Conservation (phyloP, 2,888 invertebrate genomes). For the Spisula solida region DNA sequence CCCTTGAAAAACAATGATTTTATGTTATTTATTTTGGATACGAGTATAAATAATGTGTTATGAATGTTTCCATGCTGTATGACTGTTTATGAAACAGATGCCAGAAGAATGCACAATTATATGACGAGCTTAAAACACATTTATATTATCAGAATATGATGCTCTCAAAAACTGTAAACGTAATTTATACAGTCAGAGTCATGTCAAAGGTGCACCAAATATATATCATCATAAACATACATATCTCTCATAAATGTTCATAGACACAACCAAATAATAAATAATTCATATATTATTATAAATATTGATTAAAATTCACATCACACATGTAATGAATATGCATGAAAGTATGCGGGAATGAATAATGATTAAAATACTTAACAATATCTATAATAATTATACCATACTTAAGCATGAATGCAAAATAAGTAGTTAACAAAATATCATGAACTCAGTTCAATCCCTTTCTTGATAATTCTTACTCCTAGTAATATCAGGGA, state of each 20-base stretch:
- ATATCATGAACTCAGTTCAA: constrained; percentile 18
- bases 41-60: no score
- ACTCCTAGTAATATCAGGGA: constrained; percentile 25
- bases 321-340: constrained; percentile 41
- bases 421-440: constrained; percentile 48
- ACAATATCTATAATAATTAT: constrained; percentile 51
- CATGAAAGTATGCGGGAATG: constrained; percentile 34
- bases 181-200: not conserved
- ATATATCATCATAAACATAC: not conserved
- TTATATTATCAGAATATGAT: not conserved
- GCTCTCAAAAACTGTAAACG: not conserved
- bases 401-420: constrained; percentile 54
- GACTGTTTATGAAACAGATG: no score
- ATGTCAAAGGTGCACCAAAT: not conserved
- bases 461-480: constrained; percentile 26
- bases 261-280: constrained; percentile 29
- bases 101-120: no score
- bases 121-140: no score
- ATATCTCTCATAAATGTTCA: not conserved
- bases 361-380: constrained; percentile 44
- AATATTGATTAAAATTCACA: constrained; percentile 10
- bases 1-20: no score
- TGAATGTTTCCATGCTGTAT: no score
- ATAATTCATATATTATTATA: constrained; percentile 24
- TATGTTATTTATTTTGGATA: no score